Evolutionary conservation across 2,797 vertebrate genomes (phyloP), one percentile per base, ranked within the genome.

Genomic region (Tangara arthus): DNA sequence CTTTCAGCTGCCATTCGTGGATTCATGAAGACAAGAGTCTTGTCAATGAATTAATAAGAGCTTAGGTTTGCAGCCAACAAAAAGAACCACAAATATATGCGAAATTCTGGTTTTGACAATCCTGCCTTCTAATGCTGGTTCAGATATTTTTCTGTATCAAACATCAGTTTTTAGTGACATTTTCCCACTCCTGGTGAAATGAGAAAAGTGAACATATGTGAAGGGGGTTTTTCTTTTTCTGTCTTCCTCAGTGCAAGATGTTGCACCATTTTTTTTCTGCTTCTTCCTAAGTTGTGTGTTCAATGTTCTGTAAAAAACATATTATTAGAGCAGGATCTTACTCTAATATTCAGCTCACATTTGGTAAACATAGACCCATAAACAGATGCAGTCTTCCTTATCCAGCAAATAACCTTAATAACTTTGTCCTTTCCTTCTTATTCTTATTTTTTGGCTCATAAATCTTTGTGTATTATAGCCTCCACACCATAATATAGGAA

Each of bases 291-390:
- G 3, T 20, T 3, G 0, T 41, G 5, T 27, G 30, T 65, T 75
- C 35, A 64, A 0, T 28, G 4, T 57, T 47, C 28, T 1, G 0
- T 32, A n/a, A 47, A 39, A 78, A 78, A 52, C 7, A 2, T 52
- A 50, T 59, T 57, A 44, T 57, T 57, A 46, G 44, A 69, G 23
- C 27, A 76, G 85, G 35, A 23, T 47, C 59, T 50, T 63, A 32
- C 52, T 63, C 27, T 57, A 57, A n/a, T 41, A 77, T 32, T 60
- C 39, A 77, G 23, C 27, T 91, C 24, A 50, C 2, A 8, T 77
- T 59, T 82, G 16, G 17, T 55, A 83, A 86, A 69, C 20, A 24
- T 3, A 70, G 32, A 27, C 8, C 16, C 15, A 49, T 66, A 56
- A 61, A 41, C 9, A 35, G 32, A 47, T 61, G 20, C 20, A 66